Percentiles rank a stretch among this genome's conserved stretches.
Evolutionary conservation across 2,888 invertebrate species (phyloP).

Genomic region (Teleiodes luculella): DNA sequence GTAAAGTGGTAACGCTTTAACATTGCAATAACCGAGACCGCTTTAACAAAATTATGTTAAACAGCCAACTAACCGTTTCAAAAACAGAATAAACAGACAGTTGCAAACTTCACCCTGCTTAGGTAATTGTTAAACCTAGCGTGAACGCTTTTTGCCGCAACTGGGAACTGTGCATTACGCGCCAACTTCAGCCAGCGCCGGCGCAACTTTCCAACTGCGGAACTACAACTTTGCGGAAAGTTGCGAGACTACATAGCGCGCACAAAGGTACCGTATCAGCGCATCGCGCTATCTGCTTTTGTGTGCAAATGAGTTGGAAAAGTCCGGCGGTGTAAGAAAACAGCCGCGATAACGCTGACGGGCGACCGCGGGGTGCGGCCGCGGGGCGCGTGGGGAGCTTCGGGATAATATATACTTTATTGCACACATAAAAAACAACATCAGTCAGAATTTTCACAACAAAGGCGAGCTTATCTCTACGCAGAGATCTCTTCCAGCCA

Average conservation of each 20-base stretch:
- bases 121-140: conserved; percentile 76
- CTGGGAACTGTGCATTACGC: conserved; percentile 45
- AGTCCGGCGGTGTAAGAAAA: conserved; percentile 72
- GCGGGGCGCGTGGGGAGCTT: too few species aligned
- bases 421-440: too few species aligned
- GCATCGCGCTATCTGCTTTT: conserved; percentile 77
- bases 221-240: conserved; percentile 55
- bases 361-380: too few species aligned
- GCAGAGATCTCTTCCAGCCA: too few species aligned
- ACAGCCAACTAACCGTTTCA: conserved; percentile 23
- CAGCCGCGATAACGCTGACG: conserved; percentile 36
- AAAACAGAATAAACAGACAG: conserved; percentile 54
- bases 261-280: conserved; percentile 67
- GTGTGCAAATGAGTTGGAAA: conserved; percentile 78
- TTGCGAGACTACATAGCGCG: conserved; percentile 68
- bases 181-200: conserved; percentile 50
- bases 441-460: too few species aligned
- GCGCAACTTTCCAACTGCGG: conserved; percentile 53
- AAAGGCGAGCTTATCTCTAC: too few species aligned
- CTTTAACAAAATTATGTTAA: conserved; percentile 12
- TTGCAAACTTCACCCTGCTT: conserved; percentile 65
- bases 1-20: too few species aligned
- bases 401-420: too few species aligned
- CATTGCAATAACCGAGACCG: not conserved
- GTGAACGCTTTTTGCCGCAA: conserved; percentile 73